These are phyloP conservation scores for Natrix natrix DNA, from an alignment of 2,797 vertebrate genomes.

Conservation along the genomic window DNA sequence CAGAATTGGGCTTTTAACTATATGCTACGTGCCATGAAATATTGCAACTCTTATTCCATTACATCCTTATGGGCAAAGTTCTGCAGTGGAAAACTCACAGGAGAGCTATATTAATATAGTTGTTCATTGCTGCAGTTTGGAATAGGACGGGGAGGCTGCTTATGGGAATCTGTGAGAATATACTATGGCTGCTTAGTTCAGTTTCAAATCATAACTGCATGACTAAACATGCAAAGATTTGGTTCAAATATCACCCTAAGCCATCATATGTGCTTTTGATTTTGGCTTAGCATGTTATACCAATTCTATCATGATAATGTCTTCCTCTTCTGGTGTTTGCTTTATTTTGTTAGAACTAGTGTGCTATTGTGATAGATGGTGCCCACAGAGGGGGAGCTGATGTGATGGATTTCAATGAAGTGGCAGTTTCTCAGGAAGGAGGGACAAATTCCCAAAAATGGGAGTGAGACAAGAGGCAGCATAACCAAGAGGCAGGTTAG, in stretches of 20 bases:
- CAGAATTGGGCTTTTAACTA: not conserved
- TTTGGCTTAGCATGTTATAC: not conserved
- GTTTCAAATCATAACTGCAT: not conserved
- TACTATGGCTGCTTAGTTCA: not conserved
- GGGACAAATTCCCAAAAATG: not conserved
- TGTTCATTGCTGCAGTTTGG: not conserved
- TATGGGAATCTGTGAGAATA: not conserved
- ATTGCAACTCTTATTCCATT: not conserved
- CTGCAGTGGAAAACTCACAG: not conserved
- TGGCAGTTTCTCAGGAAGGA: not conserved
- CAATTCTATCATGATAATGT: not conserved
- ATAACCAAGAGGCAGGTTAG: not conserved
- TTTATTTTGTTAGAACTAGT: not conserved
- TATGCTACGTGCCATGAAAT: not conserved
- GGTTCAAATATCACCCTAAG: not conserved
- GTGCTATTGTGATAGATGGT: not conserved
- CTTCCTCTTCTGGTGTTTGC: not conserved
- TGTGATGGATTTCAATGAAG: not conserved
- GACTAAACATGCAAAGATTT: not conserved
- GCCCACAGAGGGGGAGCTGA: not conserved
- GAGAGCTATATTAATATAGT: not conserved
- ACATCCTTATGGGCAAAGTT: not conserved
- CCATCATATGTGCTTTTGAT: not conserved
- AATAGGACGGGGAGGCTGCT: accelerated
- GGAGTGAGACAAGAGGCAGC: not conserved